These are phyloP conservation scores for Helostoma temminkii DNA, from an alignment of 2,797 vertebrate species.

Conservation along the genomic window DNA sequence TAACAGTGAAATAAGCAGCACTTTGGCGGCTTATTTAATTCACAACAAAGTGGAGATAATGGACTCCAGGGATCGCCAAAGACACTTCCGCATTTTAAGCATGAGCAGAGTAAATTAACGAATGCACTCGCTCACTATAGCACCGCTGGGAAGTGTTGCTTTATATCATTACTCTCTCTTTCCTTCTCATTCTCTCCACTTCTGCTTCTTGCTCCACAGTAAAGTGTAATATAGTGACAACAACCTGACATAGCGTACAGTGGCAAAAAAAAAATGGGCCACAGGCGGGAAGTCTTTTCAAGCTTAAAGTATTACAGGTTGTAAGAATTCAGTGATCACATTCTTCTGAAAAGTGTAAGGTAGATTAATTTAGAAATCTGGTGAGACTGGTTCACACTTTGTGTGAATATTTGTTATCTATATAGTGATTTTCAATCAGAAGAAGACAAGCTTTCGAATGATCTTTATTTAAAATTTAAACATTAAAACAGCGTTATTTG, in stretches of 20 bases:
- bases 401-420: slow-evolving; percentile 21
- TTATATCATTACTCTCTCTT: slow-evolving; percentile 75
- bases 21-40: slow-evolving; percentile 89
- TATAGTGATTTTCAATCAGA: not conserved
- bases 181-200: slow-evolving; percentile 48
- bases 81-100: slow-evolving; percentile 84
- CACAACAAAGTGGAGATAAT: slow-evolving; percentile 89
- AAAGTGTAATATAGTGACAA: slow-evolving; percentile 66
- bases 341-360: slow-evolving; percentile 40
- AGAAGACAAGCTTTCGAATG: not conserved
- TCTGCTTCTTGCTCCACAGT: slow-evolving; percentile 47
- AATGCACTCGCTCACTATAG: slow-evolving; percentile 78
- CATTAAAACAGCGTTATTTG: not conserved
- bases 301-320: slow-evolving; percentile 55
- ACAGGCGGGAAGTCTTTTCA: slow-evolving; percentile 67
- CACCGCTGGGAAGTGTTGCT: slow-evolving; percentile 77
- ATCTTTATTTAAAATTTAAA: not conserved
- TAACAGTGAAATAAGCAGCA: slow-evolving; percentile 86
- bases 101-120: slow-evolving; percentile 86
- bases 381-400: no score
- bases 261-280: slow-evolving; percentile 57
- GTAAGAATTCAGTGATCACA: slow-evolving; percentile 64
- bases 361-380: slow-evolving; percentile 41
- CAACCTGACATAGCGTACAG: slow-evolving; percentile 45
- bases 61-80: slow-evolving; percentile 85